phyloP scores from a whole-genome alignment of 2,797 vertebrate genomes.

The Euthynnus affinis region DNA sequence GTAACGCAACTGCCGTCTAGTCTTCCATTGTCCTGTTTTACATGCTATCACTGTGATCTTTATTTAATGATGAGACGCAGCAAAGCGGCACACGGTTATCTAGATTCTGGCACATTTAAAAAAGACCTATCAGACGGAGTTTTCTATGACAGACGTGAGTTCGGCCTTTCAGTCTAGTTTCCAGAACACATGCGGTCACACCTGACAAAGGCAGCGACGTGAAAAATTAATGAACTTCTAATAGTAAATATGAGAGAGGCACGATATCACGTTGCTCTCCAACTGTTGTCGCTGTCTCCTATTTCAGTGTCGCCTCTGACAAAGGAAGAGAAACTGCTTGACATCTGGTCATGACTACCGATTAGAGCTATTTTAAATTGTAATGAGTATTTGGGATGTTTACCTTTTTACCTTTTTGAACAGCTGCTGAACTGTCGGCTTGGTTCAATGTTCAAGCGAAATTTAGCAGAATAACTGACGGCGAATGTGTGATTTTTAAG shows the following conservation, averaged over 20 bases:
- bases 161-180: background rate
- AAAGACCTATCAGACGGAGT: background rate
- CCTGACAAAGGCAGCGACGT: conserved; percentile 30
- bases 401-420: background rate
- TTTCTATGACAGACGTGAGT: background rate
- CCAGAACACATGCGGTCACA: conserved; percentile 27
- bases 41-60: background rate
- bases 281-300: conserved; percentile 19
- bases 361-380: conserved; percentile 28
- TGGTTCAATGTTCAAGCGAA: background rate
- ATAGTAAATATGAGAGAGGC: conserved; percentile 70
- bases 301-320: conserved; percentile 55
- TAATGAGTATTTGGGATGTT: background rate
- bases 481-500: too few species aligned
- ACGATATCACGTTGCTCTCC: conserved; percentile 52
- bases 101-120: background rate
- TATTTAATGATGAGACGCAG: background rate
- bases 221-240: conserved; percentile 68
- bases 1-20: too few species aligned
- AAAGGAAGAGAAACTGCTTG: conserved; percentile 36
- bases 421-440: background rate
- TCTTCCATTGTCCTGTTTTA: background rate
- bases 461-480: too few species aligned
- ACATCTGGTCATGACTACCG: conserved; percentile 54
- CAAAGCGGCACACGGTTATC: background rate